A percentile compares a stretch with the other conserved stretches of the same genome.
These are phyloP conservation scores for Sebastes diaconus DNA, from an alignment of 2,797 vertebrate genomes.

Conservation along the genomic window DNA sequence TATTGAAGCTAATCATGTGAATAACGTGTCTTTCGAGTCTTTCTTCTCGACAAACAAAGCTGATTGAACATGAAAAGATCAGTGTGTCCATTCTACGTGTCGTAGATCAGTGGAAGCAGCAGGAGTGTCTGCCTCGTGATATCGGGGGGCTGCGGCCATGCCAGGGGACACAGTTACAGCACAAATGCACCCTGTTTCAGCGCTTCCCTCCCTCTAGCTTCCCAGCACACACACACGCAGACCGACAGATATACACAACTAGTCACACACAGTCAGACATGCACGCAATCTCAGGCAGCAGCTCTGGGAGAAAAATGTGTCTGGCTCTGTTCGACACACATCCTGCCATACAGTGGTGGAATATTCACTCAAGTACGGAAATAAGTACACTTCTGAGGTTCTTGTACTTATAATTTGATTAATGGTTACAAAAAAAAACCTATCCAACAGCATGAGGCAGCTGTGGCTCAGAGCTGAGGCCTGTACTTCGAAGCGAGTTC, in stretches of 20 bases:
- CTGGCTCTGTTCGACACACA: not conserved
- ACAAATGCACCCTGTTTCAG: slow-evolving; percentile 83
- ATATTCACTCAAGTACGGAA: not conserved
- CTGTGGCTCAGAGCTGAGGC: too few species aligned
- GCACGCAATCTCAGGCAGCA: slow-evolving; percentile 19
- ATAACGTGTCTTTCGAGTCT: slow-evolving; percentile 15
- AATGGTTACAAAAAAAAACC: not conserved
- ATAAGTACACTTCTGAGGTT: not conserved
- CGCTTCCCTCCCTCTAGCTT: slow-evolving; percentile 42
- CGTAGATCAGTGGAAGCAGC: slow-evolving; percentile 45
- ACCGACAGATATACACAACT: slow-evolving; percentile 42
- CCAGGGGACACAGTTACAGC: slow-evolving; percentile 76
- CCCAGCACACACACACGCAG: slow-evolving; percentile 57
- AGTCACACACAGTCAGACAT: slow-evolving; percentile 42
- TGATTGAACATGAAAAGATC: slow-evolving; percentile 45
- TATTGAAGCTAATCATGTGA: slow-evolving; percentile 51
- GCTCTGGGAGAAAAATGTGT: not conserved
- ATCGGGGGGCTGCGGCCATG: slow-evolving; percentile 63
- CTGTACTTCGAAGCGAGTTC: too few species aligned
- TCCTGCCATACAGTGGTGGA: not conserved
- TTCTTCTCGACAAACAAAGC: slow-evolving; percentile 27
- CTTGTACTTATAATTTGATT: not conserved
- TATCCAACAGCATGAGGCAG: not conserved
- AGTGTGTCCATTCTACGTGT: slow-evolving; percentile 62
- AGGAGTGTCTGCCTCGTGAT: slow-evolving; percentile 72